A percentile compares a stretch with the other conserved stretches of the same genome.
Evolutionary conservation across 2,113 vertebrate species (phyloP).

Genomic region (Engraulis encrasicolus): DNA sequence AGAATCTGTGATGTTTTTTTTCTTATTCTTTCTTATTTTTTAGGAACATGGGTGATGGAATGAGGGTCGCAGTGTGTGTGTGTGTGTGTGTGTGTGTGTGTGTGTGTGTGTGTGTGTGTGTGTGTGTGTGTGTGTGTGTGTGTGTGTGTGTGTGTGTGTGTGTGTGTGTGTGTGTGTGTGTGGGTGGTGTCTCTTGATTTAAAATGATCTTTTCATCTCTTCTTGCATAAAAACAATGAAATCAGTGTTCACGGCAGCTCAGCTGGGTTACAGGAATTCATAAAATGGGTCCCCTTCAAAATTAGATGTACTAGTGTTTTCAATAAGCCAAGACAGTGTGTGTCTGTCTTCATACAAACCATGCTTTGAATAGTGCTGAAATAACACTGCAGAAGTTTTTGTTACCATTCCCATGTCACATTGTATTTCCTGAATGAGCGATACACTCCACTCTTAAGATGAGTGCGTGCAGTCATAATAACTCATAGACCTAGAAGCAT

Average conservation of each 20-base stretch:
- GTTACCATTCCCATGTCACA: slow-evolving; percentile 6
- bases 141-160: no score
- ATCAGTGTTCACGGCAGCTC: slow-evolving; percentile 48
- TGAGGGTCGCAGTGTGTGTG: no score
- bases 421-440: neutral
- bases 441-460: neutral
- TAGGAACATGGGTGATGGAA: no score
- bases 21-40: no score
- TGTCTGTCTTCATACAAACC: neutral
- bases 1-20: no score
- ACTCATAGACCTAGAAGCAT: neutral
- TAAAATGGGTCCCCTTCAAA: neutral
- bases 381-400: neutral
- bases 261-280: neutral
- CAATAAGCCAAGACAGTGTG: neutral
- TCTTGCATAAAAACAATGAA: slow-evolving; percentile 74
- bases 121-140: no score
- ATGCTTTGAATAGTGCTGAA: neutral
- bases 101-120: no score
- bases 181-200: neutral
- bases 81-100: no score
- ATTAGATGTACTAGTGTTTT: neutral
- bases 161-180: neutral
- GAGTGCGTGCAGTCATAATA: neutral
- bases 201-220: slow-evolving; percentile 33